Evolutionary conservation across 2,113 vertebrate species (phyloP).

Genomic region (Psephotus haematonotus): DNA sequence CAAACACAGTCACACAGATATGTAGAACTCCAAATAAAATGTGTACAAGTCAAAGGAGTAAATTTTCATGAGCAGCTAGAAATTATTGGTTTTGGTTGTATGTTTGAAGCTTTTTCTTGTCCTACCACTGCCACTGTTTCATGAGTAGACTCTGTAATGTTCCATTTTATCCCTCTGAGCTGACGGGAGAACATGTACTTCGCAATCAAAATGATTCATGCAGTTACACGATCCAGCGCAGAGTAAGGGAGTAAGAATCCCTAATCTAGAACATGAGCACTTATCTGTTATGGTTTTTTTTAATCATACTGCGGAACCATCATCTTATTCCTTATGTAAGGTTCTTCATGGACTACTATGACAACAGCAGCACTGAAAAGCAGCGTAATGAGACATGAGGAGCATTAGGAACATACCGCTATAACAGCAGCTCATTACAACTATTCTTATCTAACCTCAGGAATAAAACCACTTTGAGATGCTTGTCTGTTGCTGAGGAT

Average conservation of each 20-base stretch:
- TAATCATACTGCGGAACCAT: neutral
- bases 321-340: conserved; percentile 36
- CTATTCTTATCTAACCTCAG: neutral
- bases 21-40: neutral
- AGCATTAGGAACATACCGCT: neutral
- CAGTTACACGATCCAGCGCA: neutral
- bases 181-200: neutral
- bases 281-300: conserved; percentile 21
- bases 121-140: neutral
- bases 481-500: neutral
- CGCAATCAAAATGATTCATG: conserved; percentile 42
- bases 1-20: accelerated
- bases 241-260: conserved; percentile 29
- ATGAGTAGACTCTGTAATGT: conserved; percentile 25
- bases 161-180: neutral
- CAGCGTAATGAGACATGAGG: neutral
- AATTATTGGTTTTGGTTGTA: neutral
- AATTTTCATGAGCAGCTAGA: neutral
- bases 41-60: neutral
- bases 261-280: conserved; percentile 43
- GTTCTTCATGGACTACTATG: conserved; percentile 50
- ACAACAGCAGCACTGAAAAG: conserved; percentile 42
- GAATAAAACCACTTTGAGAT: neutral
- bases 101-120: neutral
- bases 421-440: neutral